These are phyloP conservation scores for Rhabdomys dilectus DNA, from an alignment of 2,113 vertebrate genomes.

Conservation along the genomic window DNA sequence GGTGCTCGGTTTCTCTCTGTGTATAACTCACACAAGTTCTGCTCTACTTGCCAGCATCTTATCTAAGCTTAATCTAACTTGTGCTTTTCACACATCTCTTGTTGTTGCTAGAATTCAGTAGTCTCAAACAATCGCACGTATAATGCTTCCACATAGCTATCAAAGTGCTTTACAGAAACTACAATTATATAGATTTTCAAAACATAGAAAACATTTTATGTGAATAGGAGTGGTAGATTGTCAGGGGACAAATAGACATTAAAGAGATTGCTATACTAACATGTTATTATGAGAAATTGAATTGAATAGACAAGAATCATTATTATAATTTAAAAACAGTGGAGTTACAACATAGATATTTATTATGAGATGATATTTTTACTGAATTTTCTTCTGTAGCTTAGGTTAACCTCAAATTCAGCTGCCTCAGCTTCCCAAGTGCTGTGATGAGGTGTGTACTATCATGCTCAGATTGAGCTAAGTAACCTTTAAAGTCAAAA, in stretches of 20 bases:
- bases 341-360: not conserved
- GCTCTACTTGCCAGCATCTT: not conserved
- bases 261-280: not conserved
- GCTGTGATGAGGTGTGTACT: not conserved
- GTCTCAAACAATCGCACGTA: not conserved
- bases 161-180: not conserved
- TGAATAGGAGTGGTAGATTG: not conserved
- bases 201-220: not conserved
- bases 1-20: not conserved
- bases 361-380: not conserved
- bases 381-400: not conserved
- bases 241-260: not conserved
- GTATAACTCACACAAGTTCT: not conserved
- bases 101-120: not conserved
- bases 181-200: conserved; percentile 12
- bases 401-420: not conserved
- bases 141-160: not conserved
- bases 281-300: not conserved
- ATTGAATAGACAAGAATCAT: not conserved
- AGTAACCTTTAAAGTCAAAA: not conserved
- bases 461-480: not conserved
- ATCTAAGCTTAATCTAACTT: not conserved
- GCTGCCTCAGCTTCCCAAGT: not conserved
- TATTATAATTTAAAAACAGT: conserved; percentile 28
- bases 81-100: not conserved